phyloP scores from a whole-genome alignment of 2,888 invertebrate genomes.

The Drosophila picticornis region DNA sequence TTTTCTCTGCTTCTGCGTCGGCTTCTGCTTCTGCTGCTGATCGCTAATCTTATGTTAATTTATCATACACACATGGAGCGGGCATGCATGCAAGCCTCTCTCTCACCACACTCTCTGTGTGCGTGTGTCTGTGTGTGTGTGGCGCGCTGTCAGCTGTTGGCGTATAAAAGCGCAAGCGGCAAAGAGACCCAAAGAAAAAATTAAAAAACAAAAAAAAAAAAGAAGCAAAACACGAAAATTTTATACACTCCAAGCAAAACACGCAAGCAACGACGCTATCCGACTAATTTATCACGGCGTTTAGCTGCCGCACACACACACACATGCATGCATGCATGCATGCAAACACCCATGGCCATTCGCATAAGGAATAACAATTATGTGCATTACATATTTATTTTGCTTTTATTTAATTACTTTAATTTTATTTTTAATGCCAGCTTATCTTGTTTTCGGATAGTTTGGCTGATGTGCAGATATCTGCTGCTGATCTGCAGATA shows the following conservation, averaged over 20 bases:
- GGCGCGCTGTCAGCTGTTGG: constrained; percentile 59
- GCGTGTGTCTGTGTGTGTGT: constrained; percentile 16
- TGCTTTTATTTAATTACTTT: too few species aligned
- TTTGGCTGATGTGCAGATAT: too few species aligned
- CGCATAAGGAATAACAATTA: not conserved
- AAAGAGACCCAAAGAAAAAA: constrained; percentile 13
- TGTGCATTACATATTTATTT: not conserved
- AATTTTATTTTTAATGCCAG: not conserved
- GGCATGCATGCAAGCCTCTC: constrained; percentile 9
- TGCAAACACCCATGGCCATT: constrained; percentile 2
- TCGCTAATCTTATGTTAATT: constrained; percentile 78
- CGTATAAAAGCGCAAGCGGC: constrained; percentile 41
- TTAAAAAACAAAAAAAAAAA: constrained; percentile 8
- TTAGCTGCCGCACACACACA: constrained; percentile 49
- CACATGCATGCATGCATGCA: constrained; percentile 1
- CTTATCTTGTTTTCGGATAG: too few species aligned
- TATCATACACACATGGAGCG: constrained; percentile 64
- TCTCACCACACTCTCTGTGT: constrained; percentile 8
- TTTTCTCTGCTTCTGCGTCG: constrained; percentile 32
- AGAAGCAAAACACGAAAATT: constrained; percentile 4
- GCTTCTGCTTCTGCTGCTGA: constrained; percentile 53
- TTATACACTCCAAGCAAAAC: constrained; percentile 48
- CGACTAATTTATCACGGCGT: constrained; percentile 63
- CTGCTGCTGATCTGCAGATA: too few species aligned
- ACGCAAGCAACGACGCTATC: constrained; percentile 55